These are phyloP conservation scores for Dasyornis broadbenti DNA, from an alignment of 2,113 vertebrate species.

Conservation along the genomic window DNA sequence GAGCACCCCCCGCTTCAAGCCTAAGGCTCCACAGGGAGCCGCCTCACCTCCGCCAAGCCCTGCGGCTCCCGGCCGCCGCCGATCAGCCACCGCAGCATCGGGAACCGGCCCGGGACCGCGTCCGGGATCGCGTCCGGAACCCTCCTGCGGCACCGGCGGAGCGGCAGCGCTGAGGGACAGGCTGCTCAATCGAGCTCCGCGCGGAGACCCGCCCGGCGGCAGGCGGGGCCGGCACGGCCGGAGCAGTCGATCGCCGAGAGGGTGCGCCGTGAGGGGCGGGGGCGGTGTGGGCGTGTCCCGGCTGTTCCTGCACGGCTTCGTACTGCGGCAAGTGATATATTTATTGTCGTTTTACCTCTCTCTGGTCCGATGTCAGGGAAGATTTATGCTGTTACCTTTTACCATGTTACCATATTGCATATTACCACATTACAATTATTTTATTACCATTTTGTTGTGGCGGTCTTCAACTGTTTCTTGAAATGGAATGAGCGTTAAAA, in stretches of 20 bases:
- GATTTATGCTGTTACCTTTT: background rate
- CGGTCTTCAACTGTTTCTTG: background rate
- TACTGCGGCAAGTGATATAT: fast-evolving
- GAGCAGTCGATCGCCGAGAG: background rate
- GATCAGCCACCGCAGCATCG: slow-evolving; percentile 91
- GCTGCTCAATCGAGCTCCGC: background rate
- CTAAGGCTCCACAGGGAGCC: background rate
- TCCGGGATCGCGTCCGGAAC: too few relatives aligned
- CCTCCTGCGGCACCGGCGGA: background rate
- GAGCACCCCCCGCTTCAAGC: too few relatives aligned
- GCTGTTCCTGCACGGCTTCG: fast-evolving
- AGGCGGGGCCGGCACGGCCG: background rate
- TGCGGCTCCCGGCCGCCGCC: slow-evolving; percentile 87
- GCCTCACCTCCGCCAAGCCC: slow-evolving; percentile 80
- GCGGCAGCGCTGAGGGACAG: fast-evolving
- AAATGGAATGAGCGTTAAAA: fast-evolving
- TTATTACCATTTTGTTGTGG: fast-evolving
- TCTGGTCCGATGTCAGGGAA: background rate
- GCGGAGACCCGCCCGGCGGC: background rate
- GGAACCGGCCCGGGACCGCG: background rate
- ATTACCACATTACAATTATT: background rate
- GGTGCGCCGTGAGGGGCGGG: fast-evolving
- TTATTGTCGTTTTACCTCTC: fast-evolving
- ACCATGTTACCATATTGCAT: background rate
- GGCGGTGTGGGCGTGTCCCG: fast-evolving